Conservation (phyloP, 2,113 vertebrate genomes). For the Microtus montanus region DNA sequence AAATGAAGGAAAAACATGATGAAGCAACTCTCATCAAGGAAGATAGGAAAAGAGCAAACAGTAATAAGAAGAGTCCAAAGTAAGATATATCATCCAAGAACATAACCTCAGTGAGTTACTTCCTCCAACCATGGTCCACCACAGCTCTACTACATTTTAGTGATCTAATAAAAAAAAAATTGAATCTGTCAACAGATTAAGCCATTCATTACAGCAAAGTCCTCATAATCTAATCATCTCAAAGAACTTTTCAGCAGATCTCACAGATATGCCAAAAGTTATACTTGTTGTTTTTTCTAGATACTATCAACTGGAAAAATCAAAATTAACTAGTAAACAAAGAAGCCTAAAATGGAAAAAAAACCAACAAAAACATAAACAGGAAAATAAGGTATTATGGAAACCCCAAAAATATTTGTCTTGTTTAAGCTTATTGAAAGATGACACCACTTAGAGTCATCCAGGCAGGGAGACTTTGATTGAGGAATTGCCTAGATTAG, state of each 20-base stretch:
- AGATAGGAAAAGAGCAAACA: neutral
- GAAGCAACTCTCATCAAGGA: neutral
- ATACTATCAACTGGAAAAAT: neutral
- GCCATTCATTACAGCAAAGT: neutral
- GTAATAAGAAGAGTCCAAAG: neutral
- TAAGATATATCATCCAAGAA: neutral
- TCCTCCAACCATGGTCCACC: neutral
- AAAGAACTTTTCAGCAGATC: neutral
- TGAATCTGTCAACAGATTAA: neutral
- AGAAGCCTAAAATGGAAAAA: neutral
- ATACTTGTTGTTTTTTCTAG: neutral
- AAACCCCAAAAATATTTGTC: neutral
- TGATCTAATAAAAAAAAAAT: neutral
- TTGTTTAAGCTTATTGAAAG: neutral
- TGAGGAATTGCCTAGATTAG: neutral
- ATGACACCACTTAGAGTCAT: neutral
- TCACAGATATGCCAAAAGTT: neutral
- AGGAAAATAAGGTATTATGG: neutral
- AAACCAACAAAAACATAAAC: neutral
- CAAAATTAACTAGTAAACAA: neutral
- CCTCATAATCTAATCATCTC: neutral
- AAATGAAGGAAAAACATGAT: neutral
- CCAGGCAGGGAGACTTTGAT: neutral
- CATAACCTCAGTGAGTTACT: neutral
- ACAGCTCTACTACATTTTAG: neutral